Base-by-base conservation (phyloP, 1,140 invertebrate species). In the Pseudomyrmex flavicornis region DNA sequence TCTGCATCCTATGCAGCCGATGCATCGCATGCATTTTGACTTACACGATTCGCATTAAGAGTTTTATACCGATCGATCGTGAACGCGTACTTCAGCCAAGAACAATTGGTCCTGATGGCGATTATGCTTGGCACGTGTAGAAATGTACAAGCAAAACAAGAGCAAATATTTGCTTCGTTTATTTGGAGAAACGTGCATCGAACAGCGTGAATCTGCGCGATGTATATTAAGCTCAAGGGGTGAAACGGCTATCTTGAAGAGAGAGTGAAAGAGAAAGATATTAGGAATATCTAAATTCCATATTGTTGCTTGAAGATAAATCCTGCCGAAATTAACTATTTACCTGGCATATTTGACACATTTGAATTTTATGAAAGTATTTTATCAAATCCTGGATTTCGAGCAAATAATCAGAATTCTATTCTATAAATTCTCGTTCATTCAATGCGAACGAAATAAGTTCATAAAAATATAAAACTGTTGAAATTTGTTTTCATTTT, bases 81-180 rank as follows among this genome's bases (percentile, higher is more conserved):
- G 61, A 74, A 59, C 20, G 20, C 20, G 54, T 54, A 59, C 63
- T 68, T 84, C 66, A 62, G 46, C 84, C 58, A 72, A 77, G 61
- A 83, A 83, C 85, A 87, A 86, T 86, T 63, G 22, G 7, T 46
- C 7, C 44, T 59, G 52, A 13, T 56, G 75, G 80, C 74, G 46
- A 50, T 76, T 50, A 22, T 59, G 65, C 59, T 82, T 87, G 84
- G 77, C 85, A 87, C 85, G 65, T 70, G 69, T 63, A 17, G 44
- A 20, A 46, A 69, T 12, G 58, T 68, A 22, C 1, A 48, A 88
- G 88, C 13, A 68, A 50, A 88, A 89, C n/a, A 68, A 50, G 52
- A 52, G 66, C 88, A 89, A 89, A 86, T 80, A 88, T 89, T 88
- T 88, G 82, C 44, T 56, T 61, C 61, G 69, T 82, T 80, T 89